A percentile compares a stretch with the other conserved stretches of the same genome.
These are phyloP conservation scores for Metalampra italica DNA, from an alignment of 2,888 invertebrate genomes.

Conservation along the genomic window DNA sequence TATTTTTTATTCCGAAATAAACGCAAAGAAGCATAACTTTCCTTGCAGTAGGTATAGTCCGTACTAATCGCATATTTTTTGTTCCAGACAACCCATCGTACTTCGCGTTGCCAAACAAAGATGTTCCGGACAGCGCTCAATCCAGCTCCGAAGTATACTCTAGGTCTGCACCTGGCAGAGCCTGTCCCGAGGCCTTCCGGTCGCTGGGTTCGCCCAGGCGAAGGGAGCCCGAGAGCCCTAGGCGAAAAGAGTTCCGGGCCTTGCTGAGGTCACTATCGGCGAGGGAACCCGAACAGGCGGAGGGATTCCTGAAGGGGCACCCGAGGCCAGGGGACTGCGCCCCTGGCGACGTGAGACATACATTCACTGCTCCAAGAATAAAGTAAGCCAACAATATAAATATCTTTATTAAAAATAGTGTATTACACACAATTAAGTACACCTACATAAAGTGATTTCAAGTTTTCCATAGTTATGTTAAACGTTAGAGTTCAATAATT, in stretches of 20 bases:
- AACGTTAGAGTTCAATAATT: no score
- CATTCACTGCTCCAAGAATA: conserved; percentile 65
- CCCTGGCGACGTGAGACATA: conserved; percentile 67
- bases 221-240: conserved; percentile 63
- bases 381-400: conserved; percentile 42
- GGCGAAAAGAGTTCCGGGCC: conserved; percentile 77
- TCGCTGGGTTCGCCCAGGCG: conserved; percentile 58
- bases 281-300: conserved; percentile 80
- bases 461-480: no score
- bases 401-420: no score
- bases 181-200: conserved; percentile 68
- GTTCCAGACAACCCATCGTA: conserved; percentile 88
- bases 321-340: conserved; percentile 85
- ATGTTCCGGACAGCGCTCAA: conserved; percentile 53
- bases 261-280: conserved; percentile 82
- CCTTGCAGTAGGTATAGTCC: no score
- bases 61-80: conserved; percentile 16
- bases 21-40: no score
- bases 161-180: conserved; percentile 82
- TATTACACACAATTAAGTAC: no score
- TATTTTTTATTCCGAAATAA: no score
- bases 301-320: conserved; percentile 82
- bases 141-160: conserved; percentile 74
- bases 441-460: no score
- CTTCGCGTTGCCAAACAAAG: conserved; percentile 81